Conservation (phyloP, 1,140 invertebrate genomes). For the Dendroctonus valens region DNA sequence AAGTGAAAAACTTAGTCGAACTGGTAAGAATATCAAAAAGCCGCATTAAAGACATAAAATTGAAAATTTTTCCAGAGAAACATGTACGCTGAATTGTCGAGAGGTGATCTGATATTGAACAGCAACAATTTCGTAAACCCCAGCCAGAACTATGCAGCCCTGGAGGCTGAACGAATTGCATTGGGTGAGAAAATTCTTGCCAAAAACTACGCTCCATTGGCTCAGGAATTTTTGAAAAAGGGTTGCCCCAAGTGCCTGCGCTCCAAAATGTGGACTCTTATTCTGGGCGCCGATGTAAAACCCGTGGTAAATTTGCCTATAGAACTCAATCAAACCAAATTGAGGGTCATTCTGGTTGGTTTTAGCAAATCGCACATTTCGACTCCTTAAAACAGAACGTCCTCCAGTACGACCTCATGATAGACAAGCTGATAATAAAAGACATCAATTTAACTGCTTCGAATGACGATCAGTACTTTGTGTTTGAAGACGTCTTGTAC, state of each 20-base stretch:
- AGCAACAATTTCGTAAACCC: constrained; percentile 61
- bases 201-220: constrained; percentile 69
- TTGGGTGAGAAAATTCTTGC: constrained; percentile 66
- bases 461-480: constrained; percentile 97
- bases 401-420: constrained; percentile 85
- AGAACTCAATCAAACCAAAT: not conserved
- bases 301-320: constrained; percentile 28
- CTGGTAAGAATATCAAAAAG: constrained; percentile 58
- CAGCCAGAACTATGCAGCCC: constrained; percentile 54
- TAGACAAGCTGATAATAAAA: constrained; percentile 93
- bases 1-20: constrained; percentile 78
- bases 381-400: constrained; percentile 80
- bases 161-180: constrained; percentile 66
- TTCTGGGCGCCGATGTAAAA: constrained; percentile 73
- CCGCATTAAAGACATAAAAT: not conserved
- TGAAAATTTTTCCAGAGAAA: constrained; percentile 56
- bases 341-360: constrained; percentile 34
- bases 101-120: constrained; percentile 67
- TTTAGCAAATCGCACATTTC: constrained; percentile 79
- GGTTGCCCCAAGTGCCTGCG: constrained; percentile 78
- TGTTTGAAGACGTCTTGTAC: constrained; percentile 94
- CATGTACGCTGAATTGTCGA: constrained; percentile 65
- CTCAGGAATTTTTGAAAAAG: constrained; percentile 82
- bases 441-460: constrained; percentile 94
- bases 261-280: constrained; percentile 76